Evolutionary conservation across 1,140 invertebrate genomes (phyloP).

Genomic region (Acromyrmex charruanus): DNA sequence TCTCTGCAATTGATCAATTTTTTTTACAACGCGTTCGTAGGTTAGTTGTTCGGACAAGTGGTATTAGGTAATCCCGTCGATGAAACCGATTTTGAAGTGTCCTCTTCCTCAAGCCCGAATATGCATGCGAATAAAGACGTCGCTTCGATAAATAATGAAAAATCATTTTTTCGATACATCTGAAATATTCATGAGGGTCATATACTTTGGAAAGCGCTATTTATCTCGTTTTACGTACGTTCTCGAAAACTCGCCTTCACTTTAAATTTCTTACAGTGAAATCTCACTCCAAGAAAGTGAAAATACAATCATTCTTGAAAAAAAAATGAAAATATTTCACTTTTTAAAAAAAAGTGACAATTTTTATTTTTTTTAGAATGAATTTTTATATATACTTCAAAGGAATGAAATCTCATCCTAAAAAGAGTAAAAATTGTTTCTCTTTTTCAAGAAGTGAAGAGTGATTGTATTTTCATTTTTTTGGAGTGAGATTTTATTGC

Average conservation of each 20-base stretch:
- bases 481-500: too few relatives aligned
- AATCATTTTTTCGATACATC: background rate
- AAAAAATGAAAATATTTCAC: too few relatives aligned
- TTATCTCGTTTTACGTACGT: constrained; percentile 9
- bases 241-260: background rate
- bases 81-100: background rate
- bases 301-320: too few relatives aligned
- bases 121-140: background rate
- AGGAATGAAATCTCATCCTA: too few relatives aligned
- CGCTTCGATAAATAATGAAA: background rate
- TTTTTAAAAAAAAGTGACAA: too few relatives aligned
- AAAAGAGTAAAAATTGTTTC: too few relatives aligned
- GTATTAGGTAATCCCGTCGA: constrained; percentile 35
- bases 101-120: background rate
- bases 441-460: too few relatives aligned
- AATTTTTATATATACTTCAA: too few relatives aligned
- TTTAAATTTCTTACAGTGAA: too few relatives aligned
- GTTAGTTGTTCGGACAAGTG: background rate
- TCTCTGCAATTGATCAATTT: constrained; percentile 22
- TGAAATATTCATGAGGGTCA: constrained; percentile 34
- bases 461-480: too few relatives aligned
- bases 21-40: background rate
- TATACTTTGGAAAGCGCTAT: constrained; percentile 42
- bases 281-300: too few relatives aligned
- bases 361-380: too few relatives aligned